Evolutionary conservation across 35 echinoderm and acorn worm genomes (phyloP).

Genomic region (Hemicentrotus pulcherrimus): DNA sequence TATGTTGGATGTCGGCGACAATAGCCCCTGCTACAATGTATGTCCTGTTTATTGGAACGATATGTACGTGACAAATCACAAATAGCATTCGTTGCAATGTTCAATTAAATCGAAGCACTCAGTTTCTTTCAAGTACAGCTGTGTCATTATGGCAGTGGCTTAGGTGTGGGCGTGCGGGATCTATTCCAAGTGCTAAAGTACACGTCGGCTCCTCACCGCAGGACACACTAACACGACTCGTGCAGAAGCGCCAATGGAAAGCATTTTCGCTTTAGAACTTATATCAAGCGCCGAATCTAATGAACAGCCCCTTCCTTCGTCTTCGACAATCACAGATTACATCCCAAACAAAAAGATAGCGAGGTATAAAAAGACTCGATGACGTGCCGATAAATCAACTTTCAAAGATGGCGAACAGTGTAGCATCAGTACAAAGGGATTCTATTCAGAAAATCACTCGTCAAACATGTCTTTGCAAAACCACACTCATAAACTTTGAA

Average conservation of each 20-base stretch:
- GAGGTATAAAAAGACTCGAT: neutral
- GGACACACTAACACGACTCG: neutral
- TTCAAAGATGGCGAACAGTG: neutral
- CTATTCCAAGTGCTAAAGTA: neutral
- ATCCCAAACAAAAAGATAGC: neutral
- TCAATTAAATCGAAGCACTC: neutral
- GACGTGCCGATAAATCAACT: slow-evolving; percentile 1
- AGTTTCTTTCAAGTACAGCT: neutral
- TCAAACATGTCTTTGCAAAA: neutral
- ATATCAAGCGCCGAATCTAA: no score
- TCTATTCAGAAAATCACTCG: neutral
- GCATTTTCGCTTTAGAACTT: no score
- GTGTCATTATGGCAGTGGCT: neutral
- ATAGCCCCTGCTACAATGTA: neutral
- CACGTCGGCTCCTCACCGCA: neutral
- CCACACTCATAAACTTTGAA: neutral
- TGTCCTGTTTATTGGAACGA: neutral
- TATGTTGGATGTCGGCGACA: neutral
- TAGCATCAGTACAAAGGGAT: neutral
- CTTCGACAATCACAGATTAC: neutral
- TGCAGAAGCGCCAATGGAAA: neutral
- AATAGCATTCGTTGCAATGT: neutral
- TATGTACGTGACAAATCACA: neutral
- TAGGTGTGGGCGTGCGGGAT: neutral
- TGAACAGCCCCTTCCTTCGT: no score